These are phyloP conservation scores for Netelia virgata DNA, from an alignment of 2,888 invertebrate genomes.

Conservation along the genomic window DNA sequence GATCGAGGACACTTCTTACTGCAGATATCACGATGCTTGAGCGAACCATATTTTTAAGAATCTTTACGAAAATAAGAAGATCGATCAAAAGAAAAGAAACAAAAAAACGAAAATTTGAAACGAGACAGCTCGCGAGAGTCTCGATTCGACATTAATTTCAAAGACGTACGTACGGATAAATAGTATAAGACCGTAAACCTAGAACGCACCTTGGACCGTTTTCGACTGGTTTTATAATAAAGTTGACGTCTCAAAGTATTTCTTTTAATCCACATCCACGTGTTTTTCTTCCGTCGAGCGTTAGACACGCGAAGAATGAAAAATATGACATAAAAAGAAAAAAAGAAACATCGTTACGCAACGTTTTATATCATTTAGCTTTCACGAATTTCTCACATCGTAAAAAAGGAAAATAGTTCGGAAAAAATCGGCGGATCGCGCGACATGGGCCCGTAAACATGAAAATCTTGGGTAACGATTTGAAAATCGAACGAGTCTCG, in stretches of 20 bases:
- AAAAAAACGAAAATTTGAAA: conserved; percentile 17
- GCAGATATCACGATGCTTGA: conserved; percentile 84
- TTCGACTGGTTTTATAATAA: conserved; percentile 66
- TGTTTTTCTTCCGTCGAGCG: neutral
- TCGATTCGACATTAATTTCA: neutral
- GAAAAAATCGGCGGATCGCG: neutral
- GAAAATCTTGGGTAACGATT: neutral
- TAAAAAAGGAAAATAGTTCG: neutral
- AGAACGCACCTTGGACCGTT: conserved; percentile 45
- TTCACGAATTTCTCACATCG: conserved; percentile 14
- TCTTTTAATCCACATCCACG: neutral
- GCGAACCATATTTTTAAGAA: neutral
- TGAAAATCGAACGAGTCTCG: conserved; percentile 13
- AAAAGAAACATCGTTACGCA: neutral
- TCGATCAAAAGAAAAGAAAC: conserved; percentile 5
- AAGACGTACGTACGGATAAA: conserved; percentile 28
- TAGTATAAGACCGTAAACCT: conserved; percentile 30
- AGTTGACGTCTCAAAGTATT: conserved; percentile 44
- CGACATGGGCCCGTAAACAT: neutral
- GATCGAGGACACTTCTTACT: conserved; percentile 86
- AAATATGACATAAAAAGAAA: neutral
- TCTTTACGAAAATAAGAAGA: neutral
- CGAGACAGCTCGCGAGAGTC: neutral
- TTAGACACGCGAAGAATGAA: neutral
- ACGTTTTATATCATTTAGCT: conserved; percentile 10